Percentiles rank a stretch among this genome's conserved stretches.
Evolutionary conservation across 2,888 invertebrate genomes (phyloP).

Genomic region (Blomia tropicalis): DNA sequence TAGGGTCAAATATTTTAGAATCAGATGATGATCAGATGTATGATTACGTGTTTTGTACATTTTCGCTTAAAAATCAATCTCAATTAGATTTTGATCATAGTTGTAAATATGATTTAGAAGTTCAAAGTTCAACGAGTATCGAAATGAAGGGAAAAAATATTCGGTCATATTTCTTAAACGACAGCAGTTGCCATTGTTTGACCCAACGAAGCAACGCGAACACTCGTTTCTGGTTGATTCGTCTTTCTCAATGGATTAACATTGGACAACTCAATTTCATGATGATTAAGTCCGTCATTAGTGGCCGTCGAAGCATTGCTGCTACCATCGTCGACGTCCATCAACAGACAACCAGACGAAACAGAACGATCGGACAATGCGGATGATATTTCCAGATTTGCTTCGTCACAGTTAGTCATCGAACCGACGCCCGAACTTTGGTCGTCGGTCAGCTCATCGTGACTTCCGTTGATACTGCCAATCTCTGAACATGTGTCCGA

Average conservation of each 20-base stretch:
- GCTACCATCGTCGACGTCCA: conserved; percentile 2
- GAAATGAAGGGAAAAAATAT: too few relatives aligned
- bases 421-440: background rate
- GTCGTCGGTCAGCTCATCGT: background rate
- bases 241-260: background rate
- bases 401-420: background rate
- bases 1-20: too few relatives aligned
- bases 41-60: too few relatives aligned
- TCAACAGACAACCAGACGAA: background rate
- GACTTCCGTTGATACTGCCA: background rate
- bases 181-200: background rate
- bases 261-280: background rate
- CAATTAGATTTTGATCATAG: too few relatives aligned
- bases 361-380: background rate
- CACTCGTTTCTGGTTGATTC: too few relatives aligned
- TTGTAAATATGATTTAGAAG: too few relatives aligned
- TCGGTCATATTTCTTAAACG: too few relatives aligned
- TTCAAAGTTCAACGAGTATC: too few relatives aligned
- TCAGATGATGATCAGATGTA: too few relatives aligned
- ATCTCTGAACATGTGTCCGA: background rate
- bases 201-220: too few relatives aligned
- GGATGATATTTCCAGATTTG: background rate
- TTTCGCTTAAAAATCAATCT: too few relatives aligned
- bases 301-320: conserved; percentile 2
- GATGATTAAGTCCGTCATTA: background rate